Evolutionary conservation across 2,797 vertebrate genomes (phyloP), one percentile per base, ranked within the genome.

Genomic region (Peromyscus nudipes): DNA sequence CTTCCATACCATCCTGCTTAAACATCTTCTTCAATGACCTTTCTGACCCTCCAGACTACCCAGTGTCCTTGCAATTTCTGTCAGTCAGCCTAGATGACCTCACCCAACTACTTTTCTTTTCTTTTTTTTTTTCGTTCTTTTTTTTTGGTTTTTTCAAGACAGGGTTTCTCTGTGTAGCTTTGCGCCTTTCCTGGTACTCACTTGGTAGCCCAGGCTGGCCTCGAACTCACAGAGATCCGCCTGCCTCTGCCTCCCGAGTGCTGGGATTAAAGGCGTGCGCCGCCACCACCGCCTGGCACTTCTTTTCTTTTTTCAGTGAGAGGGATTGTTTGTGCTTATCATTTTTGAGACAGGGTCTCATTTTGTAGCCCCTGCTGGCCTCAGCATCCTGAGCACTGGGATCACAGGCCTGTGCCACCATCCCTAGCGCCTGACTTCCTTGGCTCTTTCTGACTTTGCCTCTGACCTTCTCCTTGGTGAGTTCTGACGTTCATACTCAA

Each of bases 21-120:
- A 17, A 4, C 17, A 0, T 25, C 73, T 2, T 7, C 64, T 9
- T 10, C 23, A 0, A 2, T 0, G n/a, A 82, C 62, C 29, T 60
- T 31, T 92, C 69, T 9, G 25, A 43, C 57, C 75, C 34, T 55
- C 43, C 29, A 31, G 6, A 13, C 83, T 21, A 19, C 85, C 82
- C 69, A 4, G 60, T 8, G 40, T 65, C 43, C 49, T 80, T 46
- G 52, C 1, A 6, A 71, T 31, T 81, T 31, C n/a, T 25, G 65
- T 29, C 13, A 34, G 71, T 86, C 52, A 75, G 73, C 75, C 81
- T 1, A 19, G 49, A 31, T 46, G 29, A 27, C 49, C 19, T 23
- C 2, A 25, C 34, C 57, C 52, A 21, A 46, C 34, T 57, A 34
- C 29, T n/a, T n/a, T 75, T 57, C 27, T 29, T 60, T 13, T 31